Evolutionary conservation across 1,140 invertebrate genomes (phyloP), one percentile per base, ranked within the genome.

Genomic region (Drosophila sproati): DNA sequence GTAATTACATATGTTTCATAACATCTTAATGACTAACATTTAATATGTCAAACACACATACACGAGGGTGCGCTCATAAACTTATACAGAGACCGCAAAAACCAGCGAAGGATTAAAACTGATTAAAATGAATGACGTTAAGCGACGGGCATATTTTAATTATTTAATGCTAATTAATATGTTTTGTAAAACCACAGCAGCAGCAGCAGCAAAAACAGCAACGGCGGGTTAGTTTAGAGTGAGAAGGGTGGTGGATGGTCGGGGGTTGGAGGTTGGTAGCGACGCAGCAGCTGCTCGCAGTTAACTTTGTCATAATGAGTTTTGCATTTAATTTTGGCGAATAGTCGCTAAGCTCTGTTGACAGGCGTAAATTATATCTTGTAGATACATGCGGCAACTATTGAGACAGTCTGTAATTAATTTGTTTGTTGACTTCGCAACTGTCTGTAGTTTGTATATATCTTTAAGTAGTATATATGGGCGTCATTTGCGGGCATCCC

Each of bases 101-200:
- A 73, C 77, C 64, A 69, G 67, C 74, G 51, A 71, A 78, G 77
- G 80, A 79, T 89, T 89, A 89, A 89, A 89, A 90, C 86, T 89
- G 86, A 89, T 89, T 89, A 88, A 88, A 88, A 89, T 85, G 80
- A 85, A 88, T 89, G 85, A 89, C 80, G 74, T 83, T 88, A 88
- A 88, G 83, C 83, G 83, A 75, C 73, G 61, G 73, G 85, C 85
- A 89, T 89, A 88, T 88, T 88, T 89, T 89, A 89, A 89, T 89
- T 89, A 89, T 89, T 89, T 89, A 89, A 89, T 89, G 81, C 86
- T 89, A 89, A 89, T 89, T 89, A 89, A 89, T 89, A 89, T 89
- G 85, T 89, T 89, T 89, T 85, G 85, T 89, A 85, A 88, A 89
- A 89, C 80, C 85, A 70, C 85, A 88, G 64, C 67, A 77, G 69